Percentiles rank a stretch among this genome's conserved stretches.
These are phyloP conservation scores for Lordiphosa stackelbergi DNA, from an alignment of 1,140 invertebrate genomes.

Conservation along the genomic window DNA sequence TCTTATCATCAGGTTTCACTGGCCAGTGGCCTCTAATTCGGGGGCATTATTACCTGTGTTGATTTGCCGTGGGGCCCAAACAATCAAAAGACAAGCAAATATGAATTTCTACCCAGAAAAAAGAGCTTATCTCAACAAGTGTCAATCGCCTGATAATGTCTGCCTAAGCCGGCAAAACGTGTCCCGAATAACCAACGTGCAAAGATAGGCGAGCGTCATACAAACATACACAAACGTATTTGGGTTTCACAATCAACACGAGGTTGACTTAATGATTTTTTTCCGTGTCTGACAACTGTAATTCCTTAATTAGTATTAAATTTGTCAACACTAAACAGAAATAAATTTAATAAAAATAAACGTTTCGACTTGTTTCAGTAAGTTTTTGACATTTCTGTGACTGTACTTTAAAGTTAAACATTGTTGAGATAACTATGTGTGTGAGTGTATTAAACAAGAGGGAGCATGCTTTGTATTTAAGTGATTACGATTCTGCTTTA, in stretches of 20 bases:
- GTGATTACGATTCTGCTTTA: too few species aligned
- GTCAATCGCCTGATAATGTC: slow-evolving; percentile 3
- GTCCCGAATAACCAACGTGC: slow-evolving; percentile 27
- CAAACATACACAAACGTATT: neutral
- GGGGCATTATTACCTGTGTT: neutral
- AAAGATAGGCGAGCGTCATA: slow-evolving; percentile 16
- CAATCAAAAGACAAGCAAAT: slow-evolving; percentile 5
- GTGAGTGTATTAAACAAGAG: too few species aligned
- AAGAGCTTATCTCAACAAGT: slow-evolving; percentile 6
- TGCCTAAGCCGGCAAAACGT: slow-evolving; percentile 35
- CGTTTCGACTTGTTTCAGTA: neutral
- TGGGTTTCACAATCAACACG: slow-evolving; percentile 18
- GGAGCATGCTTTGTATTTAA: too few species aligned
- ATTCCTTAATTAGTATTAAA: slow-evolving; percentile 12
- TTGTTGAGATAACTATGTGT: too few species aligned
- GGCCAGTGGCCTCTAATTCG: slow-evolving; percentile 1
- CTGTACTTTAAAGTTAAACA: neutral
- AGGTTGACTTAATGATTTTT: slow-evolving; percentile 14
- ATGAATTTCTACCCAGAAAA: neutral
- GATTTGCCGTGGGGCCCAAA: neutral
- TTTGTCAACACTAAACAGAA: neutral
- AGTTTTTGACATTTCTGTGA: neutral
- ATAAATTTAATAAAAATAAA: neutral
- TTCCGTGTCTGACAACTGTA: slow-evolving; percentile 5
- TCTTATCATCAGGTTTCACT: slow-evolving; percentile 6